Evolutionary conservation across 2,797 vertebrate genomes (phyloP), one percentile per base, ranked within the genome.

Genomic region (Crocodylus rhombifer): DNA sequence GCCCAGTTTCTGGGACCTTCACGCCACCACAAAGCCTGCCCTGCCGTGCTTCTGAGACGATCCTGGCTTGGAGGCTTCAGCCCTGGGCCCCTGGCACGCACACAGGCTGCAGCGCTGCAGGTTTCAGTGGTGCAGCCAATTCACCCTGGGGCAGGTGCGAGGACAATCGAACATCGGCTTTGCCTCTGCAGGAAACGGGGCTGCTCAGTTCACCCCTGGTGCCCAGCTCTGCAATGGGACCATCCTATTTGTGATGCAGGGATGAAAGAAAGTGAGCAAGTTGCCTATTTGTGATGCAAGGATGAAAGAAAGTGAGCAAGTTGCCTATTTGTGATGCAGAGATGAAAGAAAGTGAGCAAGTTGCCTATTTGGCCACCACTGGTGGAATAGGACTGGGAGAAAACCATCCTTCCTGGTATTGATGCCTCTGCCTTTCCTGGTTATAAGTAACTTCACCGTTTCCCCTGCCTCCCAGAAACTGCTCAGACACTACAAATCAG

Each of bases 21-120:
- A 69, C 20, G 14, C 13, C 67, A 33, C 30, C 13, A 23, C 26
- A 23, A 62, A 17, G n/a, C n/a, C 16, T 15, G 7, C n/a, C 30
- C 65, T 69, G 11, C 12, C 18, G 30, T 33, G 21, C 23, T 4
- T 18, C 30, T 69, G 67, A 69, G 55, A 77, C 67, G 5, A 0
- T 0, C 3, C 57, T 4, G 5, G 36, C 51, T 60, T 33, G 7
- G 2, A 0, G 1, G 4, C 14, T 51, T 10, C 0, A 1, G 13
- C 2, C 21, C 2, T 26, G 6, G 28, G 91, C 74, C 82, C 64
- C 6, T 4, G 0, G 51, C 17, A 0, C 21, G 61, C 11, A 58
- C 8, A 55, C 14, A 33, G 64, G 18, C 36, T 36, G 30, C 14
- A 21, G 36, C 10, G 30, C n/a, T 7, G 14, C 67, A 21, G 65